Conservation (phyloP, 2,888 invertebrate species). For the Arctia plantaginis region DNA sequence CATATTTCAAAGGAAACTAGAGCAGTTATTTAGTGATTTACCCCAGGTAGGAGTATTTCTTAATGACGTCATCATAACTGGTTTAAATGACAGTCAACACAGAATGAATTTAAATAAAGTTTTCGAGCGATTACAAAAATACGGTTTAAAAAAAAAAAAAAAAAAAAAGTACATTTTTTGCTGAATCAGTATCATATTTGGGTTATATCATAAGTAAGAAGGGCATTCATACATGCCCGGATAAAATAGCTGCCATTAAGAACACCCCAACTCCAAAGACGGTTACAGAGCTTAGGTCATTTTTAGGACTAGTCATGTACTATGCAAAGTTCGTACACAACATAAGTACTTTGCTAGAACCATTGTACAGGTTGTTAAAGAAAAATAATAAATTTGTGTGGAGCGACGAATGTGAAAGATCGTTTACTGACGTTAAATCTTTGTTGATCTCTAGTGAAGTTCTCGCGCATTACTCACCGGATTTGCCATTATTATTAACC, state of each 20-base stretch:
- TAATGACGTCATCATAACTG: conserved; percentile 21
- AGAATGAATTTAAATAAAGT: conserved; percentile 1
- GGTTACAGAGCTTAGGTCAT: conserved; percentile 13
- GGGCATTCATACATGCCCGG: conserved; percentile 16
- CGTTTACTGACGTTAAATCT: too few relatives aligned
- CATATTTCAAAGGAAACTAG: neutral
- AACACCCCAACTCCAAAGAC: conserved; percentile 11
- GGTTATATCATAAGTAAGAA: conserved; percentile 18
- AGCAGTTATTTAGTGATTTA: conserved; percentile 8
- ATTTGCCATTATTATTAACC: too few relatives aligned
- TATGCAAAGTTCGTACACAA: conserved; percentile 23
- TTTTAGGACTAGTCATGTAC: conserved; percentile 21
- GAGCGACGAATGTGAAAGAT: neutral
- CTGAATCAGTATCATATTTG: conserved; percentile 14
- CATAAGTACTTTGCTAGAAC: conserved; percentile 9
- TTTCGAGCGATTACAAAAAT: conserved; percentile 3
- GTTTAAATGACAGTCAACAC: neutral
- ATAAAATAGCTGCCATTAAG: conserved; percentile 19
- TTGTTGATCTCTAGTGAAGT: too few relatives aligned
- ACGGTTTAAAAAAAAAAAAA: conserved; percentile 4
- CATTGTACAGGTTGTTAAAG: conserved; percentile 25
- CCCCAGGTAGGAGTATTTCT: conserved; percentile 17
- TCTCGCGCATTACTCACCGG: too few relatives aligned
- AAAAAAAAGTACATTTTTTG: conserved; percentile 14
- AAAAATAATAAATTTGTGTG: conserved; percentile 19